A percentile compares a stretch with the other conserved stretches of the same genome.
phyloP scores from a whole-genome alignment of 2,888 invertebrate species.

The Mactromeris polynyma region DNA sequence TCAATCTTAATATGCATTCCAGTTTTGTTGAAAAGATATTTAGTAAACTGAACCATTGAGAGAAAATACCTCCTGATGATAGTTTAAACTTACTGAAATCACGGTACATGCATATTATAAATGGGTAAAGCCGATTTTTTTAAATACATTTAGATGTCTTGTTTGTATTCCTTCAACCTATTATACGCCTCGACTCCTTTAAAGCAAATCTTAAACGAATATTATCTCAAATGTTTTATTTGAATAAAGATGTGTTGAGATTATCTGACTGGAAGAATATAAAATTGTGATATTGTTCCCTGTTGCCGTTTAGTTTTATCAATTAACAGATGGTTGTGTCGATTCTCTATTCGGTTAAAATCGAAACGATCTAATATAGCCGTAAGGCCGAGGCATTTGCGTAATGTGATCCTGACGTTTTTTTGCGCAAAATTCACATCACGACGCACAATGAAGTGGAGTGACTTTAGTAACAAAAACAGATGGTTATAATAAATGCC shows the following conservation, averaged over 20 bases:
- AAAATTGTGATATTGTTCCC: background rate
- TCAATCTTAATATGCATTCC: background rate
- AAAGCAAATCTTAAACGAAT: constrained; percentile 29
- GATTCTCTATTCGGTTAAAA: background rate
- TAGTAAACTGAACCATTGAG: background rate
- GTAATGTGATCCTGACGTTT: background rate
- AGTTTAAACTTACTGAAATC: constrained; percentile 11
- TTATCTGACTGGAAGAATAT: background rate
- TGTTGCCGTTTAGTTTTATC: background rate
- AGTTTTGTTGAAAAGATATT: background rate
- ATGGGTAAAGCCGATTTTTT: background rate
- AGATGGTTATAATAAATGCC: background rate
- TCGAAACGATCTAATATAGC: background rate
- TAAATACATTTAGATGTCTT: background rate
- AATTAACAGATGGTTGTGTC: background rate
- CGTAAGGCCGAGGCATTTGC: background rate
- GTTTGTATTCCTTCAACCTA: constrained; percentile 28
- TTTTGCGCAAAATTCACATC: background rate
- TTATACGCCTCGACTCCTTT: constrained; percentile 48
- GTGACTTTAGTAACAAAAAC: background rate
- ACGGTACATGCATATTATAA: background rate
- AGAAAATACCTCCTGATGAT: background rate
- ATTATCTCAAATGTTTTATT: background rate
- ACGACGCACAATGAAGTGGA: background rate
- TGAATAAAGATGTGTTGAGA: background rate